These are phyloP conservation scores for Drosophila suzukii DNA, from an alignment of 1,140 invertebrate genomes.

Conservation along the genomic window DNA sequence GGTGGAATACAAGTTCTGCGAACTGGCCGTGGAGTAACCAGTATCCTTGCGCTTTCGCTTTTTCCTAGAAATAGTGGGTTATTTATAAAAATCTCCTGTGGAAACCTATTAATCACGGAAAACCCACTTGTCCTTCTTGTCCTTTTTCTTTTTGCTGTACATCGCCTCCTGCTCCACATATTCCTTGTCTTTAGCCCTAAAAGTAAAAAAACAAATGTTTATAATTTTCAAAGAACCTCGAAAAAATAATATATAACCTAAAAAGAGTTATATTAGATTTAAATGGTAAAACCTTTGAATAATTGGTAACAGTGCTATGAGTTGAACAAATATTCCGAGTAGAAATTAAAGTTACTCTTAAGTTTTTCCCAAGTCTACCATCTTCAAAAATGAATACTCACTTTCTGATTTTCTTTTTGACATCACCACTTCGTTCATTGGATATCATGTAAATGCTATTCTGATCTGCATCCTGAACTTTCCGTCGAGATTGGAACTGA, in stretches of 20 bases:
- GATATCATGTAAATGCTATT: slow-evolving; percentile 87
- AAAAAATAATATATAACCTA: no score
- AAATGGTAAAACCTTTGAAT: no score
- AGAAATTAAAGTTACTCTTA: no score
- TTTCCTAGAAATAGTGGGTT: slow-evolving; percentile 23
- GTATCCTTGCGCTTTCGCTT: slow-evolving; percentile 87
- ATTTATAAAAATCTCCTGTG: background rate
- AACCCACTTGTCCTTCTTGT: slow-evolving; percentile 72
- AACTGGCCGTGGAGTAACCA: slow-evolving; percentile 88
- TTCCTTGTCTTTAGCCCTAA: slow-evolving; percentile 71
- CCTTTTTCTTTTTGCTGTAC: slow-evolving; percentile 70
- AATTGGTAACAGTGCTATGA: no score
- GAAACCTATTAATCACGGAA: background rate
- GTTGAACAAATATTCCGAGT: no score
- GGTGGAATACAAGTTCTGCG: slow-evolving; percentile 84
- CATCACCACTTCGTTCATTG: slow-evolving; percentile 73
- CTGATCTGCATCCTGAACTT: slow-evolving; percentile 80
- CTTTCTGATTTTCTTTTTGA: slow-evolving; percentile 79
- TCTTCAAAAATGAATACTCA: slow-evolving; percentile 12
- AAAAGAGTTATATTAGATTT: no score
- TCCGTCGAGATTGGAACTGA: slow-evolving; percentile 82
- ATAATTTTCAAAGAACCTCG: no score
- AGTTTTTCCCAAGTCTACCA: no score
- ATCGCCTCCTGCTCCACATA: slow-evolving; percentile 77
- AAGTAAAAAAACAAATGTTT: background rate